Evolutionary conservation across 30 jellyfish, hydroid and myxozoan genomes (phyloP), one percentile per base, ranked within the genome.

Genomic region (Aurelia aurita complex sp. Pacific): DNA sequence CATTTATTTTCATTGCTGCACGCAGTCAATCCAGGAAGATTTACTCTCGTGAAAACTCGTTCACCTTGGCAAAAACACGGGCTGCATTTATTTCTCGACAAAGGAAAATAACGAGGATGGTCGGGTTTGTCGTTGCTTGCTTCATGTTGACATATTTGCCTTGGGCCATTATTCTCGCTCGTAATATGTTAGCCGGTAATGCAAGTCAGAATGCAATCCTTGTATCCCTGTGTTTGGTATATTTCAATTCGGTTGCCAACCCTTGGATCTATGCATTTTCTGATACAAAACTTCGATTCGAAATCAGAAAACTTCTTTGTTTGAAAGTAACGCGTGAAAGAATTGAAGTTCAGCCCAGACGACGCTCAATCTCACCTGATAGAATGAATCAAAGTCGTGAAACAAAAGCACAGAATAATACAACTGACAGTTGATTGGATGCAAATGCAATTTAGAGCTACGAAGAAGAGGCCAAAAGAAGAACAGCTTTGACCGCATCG

Each of bases 231-330:
- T 16, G 76, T 23, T 50, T 66, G 14, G 46, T 66, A 16, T 66
- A 66, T 19, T 66, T 66, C 76, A 66, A 66, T 50, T 66, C 76
- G 54, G 76, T 66, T 40, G 76, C 76, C 8, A 66, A 66, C 46
- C 76, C 76, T 1, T 66, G 76, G 76, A 66, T 66, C 54, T 66
- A 66, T 34, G 46, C 76, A 13, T 66, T 66, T 50, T n/a, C 76
- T 19, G 76, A 66, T 19, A 40, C 54, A 3, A 40, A 50, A 6
- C 36, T 66, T 23, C 76, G 36, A 50, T 13, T n/a, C 0, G 76
- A 66, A 23, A 23, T 23, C 36, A 66, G 19, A 9, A 17, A 50
- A 13, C 76, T 66, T 16, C 76, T 66, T 46, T 46, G 57, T 1
- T 46, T 46, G 57, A 46, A 46, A 46, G 14, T 46, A 46, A 46